Conservation (phyloP, 1,140 invertebrate species). For the Chrysopa pallens region DNA sequence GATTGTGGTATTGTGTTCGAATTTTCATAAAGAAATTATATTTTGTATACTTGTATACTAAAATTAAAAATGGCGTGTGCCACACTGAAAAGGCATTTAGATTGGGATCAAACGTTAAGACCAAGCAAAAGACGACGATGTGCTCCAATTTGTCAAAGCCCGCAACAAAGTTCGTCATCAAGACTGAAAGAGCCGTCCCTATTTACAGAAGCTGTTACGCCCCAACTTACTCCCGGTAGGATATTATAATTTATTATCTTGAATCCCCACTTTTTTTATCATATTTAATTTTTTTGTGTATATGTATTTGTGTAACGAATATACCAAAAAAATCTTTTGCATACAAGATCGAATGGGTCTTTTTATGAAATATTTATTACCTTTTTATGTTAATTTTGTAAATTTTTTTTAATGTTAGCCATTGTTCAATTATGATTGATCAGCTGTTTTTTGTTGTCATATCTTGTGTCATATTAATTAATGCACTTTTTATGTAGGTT, state of each 20-base stretch:
- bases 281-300: constrained; percentile 5
- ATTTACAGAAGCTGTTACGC: constrained; percentile 50
- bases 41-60: background rate
- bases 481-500: too few relatives aligned
- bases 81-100: constrained; percentile 79
- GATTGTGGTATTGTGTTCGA: too few relatives aligned
- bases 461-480: too few relatives aligned
- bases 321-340: background rate
- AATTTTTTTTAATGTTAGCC: too few relatives aligned
- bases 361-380: too few relatives aligned
- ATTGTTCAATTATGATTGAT: too few relatives aligned
- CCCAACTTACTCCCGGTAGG: constrained; percentile 74
- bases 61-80: constrained; percentile 81
- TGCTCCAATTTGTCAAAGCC: constrained; percentile 56
- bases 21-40: background rate
- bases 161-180: constrained; percentile 41
- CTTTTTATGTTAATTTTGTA: too few relatives aligned
- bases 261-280: constrained; percentile 18
- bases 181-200: constrained; percentile 44
- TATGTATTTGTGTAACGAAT: constrained; percentile 1
- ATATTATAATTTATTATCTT: constrained; percentile 16
- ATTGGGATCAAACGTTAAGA: constrained; percentile 78
- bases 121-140: constrained; percentile 74
- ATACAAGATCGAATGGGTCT: too few relatives aligned
- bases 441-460: too few relatives aligned